A percentile compares a stretch with the other conserved stretches of the same genome.
These are phyloP conservation scores for Falco punctatus DNA, from an alignment of 2,113 vertebrate genomes.

Conservation along the genomic window DNA sequence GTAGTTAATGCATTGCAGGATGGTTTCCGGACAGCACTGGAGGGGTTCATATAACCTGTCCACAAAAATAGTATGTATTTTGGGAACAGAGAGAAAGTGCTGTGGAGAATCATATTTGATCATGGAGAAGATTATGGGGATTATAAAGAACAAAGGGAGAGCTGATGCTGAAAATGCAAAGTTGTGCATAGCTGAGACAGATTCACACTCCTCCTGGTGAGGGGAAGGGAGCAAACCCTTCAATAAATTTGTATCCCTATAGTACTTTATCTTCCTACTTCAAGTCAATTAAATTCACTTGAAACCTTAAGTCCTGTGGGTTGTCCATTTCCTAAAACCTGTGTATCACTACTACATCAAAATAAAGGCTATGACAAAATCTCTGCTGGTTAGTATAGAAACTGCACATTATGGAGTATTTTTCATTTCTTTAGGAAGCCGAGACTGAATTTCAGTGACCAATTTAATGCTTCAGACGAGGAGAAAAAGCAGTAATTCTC, in stretches of 20 bases:
- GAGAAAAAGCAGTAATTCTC: constrained; percentile 40
- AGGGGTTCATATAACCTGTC: not conserved
- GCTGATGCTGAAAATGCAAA: not conserved
- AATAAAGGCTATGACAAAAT: not conserved
- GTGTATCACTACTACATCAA: not conserved
- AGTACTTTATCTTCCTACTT: not conserved
- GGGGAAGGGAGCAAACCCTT: not conserved
- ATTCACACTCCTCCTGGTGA: not conserved
- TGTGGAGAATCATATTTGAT: not conserved
- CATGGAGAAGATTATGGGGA: not conserved
- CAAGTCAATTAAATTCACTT: not conserved
- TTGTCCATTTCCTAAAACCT: not conserved
- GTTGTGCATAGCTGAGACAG: not conserved
- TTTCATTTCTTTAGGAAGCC: constrained; percentile 2
- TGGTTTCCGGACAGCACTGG: not conserved
- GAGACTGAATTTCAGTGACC: constrained; percentile 19
- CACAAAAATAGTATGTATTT: not conserved
- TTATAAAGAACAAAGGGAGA: not conserved
- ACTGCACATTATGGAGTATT: not conserved
- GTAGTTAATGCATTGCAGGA: not conserved
- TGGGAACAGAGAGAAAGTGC: not conserved
- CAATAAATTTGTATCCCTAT: not conserved
- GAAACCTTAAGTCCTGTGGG: not conserved
- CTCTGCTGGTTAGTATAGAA: not conserved
- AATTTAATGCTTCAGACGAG: constrained; percentile 23